Percentiles rank a stretch among this genome's conserved stretches.
Evolutionary conservation across 2,888 invertebrate species (phyloP).

Genomic region (Nemurella pictetii): DNA sequence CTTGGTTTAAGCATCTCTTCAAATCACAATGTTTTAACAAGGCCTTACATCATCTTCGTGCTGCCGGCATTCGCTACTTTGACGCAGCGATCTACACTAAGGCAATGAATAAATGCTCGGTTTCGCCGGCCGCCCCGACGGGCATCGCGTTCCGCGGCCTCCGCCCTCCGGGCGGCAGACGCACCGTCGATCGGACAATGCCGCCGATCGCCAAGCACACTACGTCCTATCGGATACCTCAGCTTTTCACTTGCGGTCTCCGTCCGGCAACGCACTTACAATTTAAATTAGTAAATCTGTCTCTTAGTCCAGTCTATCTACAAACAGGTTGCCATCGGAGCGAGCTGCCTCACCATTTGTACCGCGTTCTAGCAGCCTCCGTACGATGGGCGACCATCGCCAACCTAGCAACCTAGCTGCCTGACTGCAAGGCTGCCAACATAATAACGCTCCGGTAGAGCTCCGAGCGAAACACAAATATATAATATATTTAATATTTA

Average conservation of each 20-base stretch:
- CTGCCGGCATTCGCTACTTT: neutral
- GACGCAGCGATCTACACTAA: neutral
- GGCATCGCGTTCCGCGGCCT: neutral
- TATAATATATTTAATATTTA: neutral
- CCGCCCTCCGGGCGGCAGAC: neutral
- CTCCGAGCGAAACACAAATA: neutral
- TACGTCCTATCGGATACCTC: neutral
- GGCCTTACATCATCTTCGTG: neutral
- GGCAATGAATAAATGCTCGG: neutral
- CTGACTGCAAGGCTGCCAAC: neutral
- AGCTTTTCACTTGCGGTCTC: neutral
- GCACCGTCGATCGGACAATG: neutral
- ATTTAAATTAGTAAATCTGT: neutral
- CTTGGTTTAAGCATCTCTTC: neutral
- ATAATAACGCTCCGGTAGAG: neutral
- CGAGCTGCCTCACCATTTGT: neutral
- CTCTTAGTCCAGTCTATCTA: neutral
- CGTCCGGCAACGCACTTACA: neutral
- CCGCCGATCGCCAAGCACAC: neutral
- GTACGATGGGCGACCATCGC: neutral
- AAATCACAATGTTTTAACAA: neutral
- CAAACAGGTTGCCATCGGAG: neutral
- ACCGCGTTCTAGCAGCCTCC: neutral
- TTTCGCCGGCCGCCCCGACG: neutral
- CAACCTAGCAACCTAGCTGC: neutral